phyloP scores from a whole-genome alignment of 2,888 invertebrate genomes.

The Syritta pipiens region DNA sequence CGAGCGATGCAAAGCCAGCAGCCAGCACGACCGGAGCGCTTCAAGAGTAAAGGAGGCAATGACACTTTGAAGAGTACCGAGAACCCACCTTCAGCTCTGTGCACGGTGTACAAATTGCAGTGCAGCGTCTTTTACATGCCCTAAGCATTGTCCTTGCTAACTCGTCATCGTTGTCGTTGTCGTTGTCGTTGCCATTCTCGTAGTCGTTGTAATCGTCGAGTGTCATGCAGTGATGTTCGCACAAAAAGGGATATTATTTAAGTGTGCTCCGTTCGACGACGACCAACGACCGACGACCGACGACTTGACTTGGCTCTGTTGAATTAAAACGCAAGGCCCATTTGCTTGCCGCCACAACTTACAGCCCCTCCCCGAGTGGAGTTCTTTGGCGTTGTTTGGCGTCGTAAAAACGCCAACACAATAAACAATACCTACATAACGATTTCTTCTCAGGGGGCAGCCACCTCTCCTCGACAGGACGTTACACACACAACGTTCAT shows the following conservation, averaged over 20 bases:
- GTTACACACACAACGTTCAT: conserved; percentile 20
- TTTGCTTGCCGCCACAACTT: conserved; percentile 17
- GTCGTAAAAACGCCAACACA: conserved; percentile 34
- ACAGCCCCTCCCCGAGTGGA: not conserved
- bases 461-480: conserved; percentile 25
- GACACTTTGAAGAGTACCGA: conserved; percentile 66
- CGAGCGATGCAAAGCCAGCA: conserved; percentile 24
- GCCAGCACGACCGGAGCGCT: conserved; percentile 24
- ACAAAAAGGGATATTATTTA: conserved; percentile 19
- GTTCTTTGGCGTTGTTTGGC: not conserved
- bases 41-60: conserved; percentile 64
- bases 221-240: conserved; percentile 30
- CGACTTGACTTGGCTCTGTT: conserved; percentile 41
- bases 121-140: conserved; percentile 57
- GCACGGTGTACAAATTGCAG: conserved; percentile 26
- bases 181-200: no score
- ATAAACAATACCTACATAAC: conserved; percentile 16
- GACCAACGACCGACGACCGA: not conserved
- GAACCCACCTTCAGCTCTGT: not conserved
- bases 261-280: conserved; percentile 40
- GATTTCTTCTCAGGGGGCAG: conserved; percentile 40
- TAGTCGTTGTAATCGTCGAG: no score
- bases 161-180: conserved; percentile 24
- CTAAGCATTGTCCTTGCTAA: conserved; percentile 57
- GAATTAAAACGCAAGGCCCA: conserved; percentile 37